Conservation (phyloP, 2,888 invertebrate species). For the Lasioglossum marginatum region DNA sequence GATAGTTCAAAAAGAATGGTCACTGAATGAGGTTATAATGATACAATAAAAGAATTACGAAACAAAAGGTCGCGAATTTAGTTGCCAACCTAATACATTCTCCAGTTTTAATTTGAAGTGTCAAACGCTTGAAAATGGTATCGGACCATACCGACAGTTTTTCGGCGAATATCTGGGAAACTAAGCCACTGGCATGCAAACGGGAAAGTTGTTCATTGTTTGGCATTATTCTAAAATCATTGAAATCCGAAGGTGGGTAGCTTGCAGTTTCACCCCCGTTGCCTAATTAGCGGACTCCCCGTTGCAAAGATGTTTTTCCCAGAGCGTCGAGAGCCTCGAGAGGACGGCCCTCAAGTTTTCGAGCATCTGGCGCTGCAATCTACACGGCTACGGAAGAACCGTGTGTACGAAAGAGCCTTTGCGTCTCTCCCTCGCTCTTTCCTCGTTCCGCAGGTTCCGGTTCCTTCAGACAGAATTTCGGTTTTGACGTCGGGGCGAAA, state of each 20-base stretch:
- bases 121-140: too few species aligned
- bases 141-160: too few species aligned
- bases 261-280: slow-evolving; percentile 1
- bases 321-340: slow-evolving; percentile 42
- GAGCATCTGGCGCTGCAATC: slow-evolving; percentile 31
- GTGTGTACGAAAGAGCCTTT: neutral
- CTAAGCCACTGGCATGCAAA: neutral
- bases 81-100: too few species aligned
- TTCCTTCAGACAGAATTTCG: slow-evolving; percentile 24
- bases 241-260: neutral
- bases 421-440: neutral
- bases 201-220: neutral
- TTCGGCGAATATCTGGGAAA: too few species aligned
- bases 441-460: neutral
- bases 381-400: slow-evolving; percentile 6
- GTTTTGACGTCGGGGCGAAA: slow-evolving; percentile 15
- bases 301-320: slow-evolving; percentile 48
- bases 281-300: slow-evolving; percentile 60
- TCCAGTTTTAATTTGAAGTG: too few species aligned
- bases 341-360: slow-evolving; percentile 46
- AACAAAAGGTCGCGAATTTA: too few species aligned
- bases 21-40: too few species aligned
- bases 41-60: too few species aligned
- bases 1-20: too few species aligned
- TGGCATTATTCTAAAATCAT: neutral